Evolutionary conservation across 2,888 invertebrate species (phyloP), one percentile per base, ranked within the genome.

Genomic region (Gortyna flavago): DNA sequence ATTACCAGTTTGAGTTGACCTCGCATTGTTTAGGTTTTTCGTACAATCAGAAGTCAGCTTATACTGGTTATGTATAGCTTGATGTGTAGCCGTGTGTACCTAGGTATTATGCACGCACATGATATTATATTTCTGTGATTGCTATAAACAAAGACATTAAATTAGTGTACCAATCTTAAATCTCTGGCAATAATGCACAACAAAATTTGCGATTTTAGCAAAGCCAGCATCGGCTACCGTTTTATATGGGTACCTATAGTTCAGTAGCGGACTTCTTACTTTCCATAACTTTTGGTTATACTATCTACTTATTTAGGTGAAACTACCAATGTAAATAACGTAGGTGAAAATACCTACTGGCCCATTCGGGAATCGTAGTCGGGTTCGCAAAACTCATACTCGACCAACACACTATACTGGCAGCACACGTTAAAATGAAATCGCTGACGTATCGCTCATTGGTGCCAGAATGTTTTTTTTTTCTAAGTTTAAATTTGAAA

Each of bases 401-500:
- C 29, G 1, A 70, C 29, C 41, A 41, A 13, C 13, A 59, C 29
- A 13, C 4, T 21, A 13, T 2, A 41, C 29, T 29, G 16, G 41
- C 41, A 70, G 59, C 6, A 29, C 67, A 44, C 1, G 8, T 25
- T 2, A 48, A 48, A 48, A 25, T 9, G 7, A 48, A 51, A 68
- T 35, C 1, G 51, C 25, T 18, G 35, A 25, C 1, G 6, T 32
- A 48, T 7, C 25, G 25, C 25, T 62, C 25, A 21, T 35, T 44
- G 7, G 2, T 25, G 35, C 74, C 29, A 35, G 18, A 57, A 18
- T 35, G 16, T 32, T 74, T 51, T 54, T 21, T 21, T 57, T 7
- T 62, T 67, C 16, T 44, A 32, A 18, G n/a, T 79, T 79, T 32
- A 21, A 32, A 48, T 66, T 81, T 72, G 16, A 65, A 83, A 65